Percentiles rank a stretch among this genome's conserved stretches.
These are phyloP conservation scores for Forficula auricularia DNA, from an alignment of 1,140 invertebrate species.

Conservation along the genomic window DNA sequence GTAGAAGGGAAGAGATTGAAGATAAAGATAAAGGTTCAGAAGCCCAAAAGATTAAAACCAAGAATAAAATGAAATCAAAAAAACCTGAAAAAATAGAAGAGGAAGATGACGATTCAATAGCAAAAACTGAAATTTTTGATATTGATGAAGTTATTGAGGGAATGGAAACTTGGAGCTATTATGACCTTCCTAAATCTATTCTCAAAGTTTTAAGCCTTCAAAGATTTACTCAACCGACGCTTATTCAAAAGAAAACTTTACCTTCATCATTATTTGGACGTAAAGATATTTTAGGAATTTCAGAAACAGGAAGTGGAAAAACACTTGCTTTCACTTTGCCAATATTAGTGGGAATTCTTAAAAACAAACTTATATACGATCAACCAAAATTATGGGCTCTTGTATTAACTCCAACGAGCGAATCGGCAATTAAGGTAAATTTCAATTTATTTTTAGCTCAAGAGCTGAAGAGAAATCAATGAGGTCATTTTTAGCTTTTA, in stretches of 20 bases:
- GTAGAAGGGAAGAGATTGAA: too few relatives aligned
- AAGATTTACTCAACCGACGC: slow-evolving; percentile 63
- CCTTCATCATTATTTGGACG: slow-evolving; percentile 70
- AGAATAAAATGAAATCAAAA: too few relatives aligned
- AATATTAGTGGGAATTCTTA: slow-evolving; percentile 67
- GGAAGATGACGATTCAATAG: too few relatives aligned
- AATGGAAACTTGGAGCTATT: slow-evolving; percentile 49
- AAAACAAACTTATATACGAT: slow-evolving; percentile 24
- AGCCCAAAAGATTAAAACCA: too few relatives aligned
- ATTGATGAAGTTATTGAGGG: slow-evolving; percentile 17
- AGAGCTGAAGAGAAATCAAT: too few relatives aligned
- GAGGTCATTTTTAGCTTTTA: too few relatives aligned
- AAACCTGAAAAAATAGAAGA: too few relatives aligned
- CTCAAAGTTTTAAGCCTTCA: slow-evolving; percentile 54
- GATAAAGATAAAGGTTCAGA: too few relatives aligned
- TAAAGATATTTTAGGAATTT: slow-evolving; percentile 82
- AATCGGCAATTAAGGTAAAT: slow-evolving; percentile 88
- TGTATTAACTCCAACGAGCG: slow-evolving; percentile 85
- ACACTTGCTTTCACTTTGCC: slow-evolving; percentile 93
- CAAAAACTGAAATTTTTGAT: not conserved
- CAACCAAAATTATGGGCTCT: slow-evolving; percentile 44
- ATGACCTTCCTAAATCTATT: slow-evolving; percentile 48
- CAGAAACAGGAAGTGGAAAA: slow-evolving; percentile 96
- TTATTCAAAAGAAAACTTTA: slow-evolving; percentile 59
- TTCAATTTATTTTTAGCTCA: too few relatives aligned